A percentile compares a stretch with the other conserved stretches of the same genome.
These are phyloP conservation scores for Alviniconcha strummeri DNA, from an alignment of 2,888 invertebrate genomes.

Conservation along the genomic window DNA sequence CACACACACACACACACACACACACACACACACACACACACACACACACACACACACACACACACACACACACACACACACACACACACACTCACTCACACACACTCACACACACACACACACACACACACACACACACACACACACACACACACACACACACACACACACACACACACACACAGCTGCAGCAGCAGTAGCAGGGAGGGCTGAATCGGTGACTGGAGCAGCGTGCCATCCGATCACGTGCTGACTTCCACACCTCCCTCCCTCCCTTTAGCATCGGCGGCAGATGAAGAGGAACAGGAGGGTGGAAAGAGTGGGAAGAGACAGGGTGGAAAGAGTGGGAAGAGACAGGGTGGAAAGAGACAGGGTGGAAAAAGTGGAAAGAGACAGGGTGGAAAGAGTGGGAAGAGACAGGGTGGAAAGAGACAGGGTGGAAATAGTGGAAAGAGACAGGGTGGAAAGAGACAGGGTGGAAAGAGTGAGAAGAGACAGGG, in stretches of 20 bases:
- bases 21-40: neutral
- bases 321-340: neutral
- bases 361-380: neutral
- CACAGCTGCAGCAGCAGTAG: neutral
- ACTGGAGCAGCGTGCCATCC: no score
- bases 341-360: neutral
- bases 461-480: no score
- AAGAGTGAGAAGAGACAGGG: neutral
- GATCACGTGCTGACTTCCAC: no score
- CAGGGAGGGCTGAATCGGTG: neutral
- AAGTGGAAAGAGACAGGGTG: neutral
- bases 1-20: neutral
- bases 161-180: neutral
- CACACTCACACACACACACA: neutral
- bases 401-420: neutral
- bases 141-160: neutral
- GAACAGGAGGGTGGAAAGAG: neutral
- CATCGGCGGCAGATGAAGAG: neutral
- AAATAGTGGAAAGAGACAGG: neutral
- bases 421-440: neutral
- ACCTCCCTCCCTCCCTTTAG: no score
- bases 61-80: conserved; percentile 11
- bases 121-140: neutral
- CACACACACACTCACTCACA: neutral
- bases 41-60: conserved; percentile 8